Conservation (phyloP, 2,888 invertebrate genomes). For the Tenthredo distinguenda region DNA sequence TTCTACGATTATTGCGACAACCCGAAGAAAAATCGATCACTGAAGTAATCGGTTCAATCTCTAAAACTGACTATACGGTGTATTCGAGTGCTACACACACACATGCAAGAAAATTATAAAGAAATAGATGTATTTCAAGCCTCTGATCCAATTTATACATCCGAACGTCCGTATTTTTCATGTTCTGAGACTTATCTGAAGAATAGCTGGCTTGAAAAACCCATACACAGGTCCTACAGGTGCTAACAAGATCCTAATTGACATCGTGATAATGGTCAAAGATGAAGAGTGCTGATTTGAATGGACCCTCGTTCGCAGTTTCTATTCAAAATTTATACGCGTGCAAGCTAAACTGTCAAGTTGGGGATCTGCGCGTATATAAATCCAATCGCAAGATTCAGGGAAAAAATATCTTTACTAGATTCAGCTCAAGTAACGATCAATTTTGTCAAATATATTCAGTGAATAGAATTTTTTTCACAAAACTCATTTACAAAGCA, state of each 20-base stretch:
- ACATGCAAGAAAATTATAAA: background rate
- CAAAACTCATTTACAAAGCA: background rate
- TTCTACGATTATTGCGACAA: background rate
- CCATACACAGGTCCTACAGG: background rate
- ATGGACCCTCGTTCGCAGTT: constrained; percentile 33
- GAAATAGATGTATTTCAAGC: background rate
- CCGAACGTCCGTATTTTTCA: background rate
- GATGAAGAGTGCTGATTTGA: constrained; percentile 16
- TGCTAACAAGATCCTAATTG: background rate
- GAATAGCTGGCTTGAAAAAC: background rate
- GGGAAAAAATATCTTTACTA: background rate
- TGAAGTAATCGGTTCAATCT: background rate
- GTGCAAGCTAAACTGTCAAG: background rate
- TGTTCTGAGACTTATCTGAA: constrained; percentile 6
- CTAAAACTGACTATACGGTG: background rate
- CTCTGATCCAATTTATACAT: background rate
- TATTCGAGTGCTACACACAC: background rate
- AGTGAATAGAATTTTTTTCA: background rate
- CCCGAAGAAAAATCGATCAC: background rate
- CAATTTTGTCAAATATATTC: constrained; percentile 3
- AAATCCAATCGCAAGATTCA: background rate
- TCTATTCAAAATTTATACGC: background rate
- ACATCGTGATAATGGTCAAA: constrained; percentile 12
- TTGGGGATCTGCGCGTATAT: background rate
- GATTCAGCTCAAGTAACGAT: constrained; percentile 9